phyloP scores from a whole-genome alignment of 2,888 invertebrate genomes.

The Nephrotoma flavescens region DNA sequence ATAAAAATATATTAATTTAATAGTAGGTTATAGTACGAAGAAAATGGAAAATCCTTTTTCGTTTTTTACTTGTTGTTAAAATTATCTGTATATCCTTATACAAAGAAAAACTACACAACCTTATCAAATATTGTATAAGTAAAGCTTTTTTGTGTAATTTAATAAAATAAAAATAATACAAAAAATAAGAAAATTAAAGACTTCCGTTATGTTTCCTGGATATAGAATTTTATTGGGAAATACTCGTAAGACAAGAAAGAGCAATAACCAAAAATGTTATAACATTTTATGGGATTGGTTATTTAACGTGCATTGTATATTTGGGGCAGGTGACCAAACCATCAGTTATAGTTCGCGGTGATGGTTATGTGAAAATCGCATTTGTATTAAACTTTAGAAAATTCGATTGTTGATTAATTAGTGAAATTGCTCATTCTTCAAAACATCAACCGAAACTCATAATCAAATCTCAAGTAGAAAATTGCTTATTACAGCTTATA shows the following conservation, averaged over 20 bases:
- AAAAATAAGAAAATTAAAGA: background rate
- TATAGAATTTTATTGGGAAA: background rate
- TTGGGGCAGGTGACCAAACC: too few relatives aligned
- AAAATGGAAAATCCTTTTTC: background rate
- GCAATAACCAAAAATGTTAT: background rate
- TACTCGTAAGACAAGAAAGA: background rate
- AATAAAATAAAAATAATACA: background rate
- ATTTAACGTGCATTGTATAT: too few relatives aligned
- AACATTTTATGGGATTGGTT: too few relatives aligned
- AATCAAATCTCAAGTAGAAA: too few relatives aligned
- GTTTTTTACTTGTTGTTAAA: background rate
- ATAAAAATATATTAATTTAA: background rate
- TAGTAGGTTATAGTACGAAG: background rate
- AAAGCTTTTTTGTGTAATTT: background rate
- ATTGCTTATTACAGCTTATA: too few relatives aligned
- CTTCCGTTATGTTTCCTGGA: background rate
- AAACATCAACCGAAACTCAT: too few relatives aligned
- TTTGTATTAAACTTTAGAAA: too few relatives aligned
- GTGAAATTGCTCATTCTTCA: too few relatives aligned
- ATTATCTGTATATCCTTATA: background rate
- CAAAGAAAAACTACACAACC: background rate
- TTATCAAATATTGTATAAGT: background rate
- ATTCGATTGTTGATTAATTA: too few relatives aligned
- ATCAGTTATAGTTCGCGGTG: too few relatives aligned
- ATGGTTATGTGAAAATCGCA: too few relatives aligned